Base-by-base conservation (phyloP, 1,140 invertebrate genomes). In the Thaumatotibia leucotreta region DNA sequence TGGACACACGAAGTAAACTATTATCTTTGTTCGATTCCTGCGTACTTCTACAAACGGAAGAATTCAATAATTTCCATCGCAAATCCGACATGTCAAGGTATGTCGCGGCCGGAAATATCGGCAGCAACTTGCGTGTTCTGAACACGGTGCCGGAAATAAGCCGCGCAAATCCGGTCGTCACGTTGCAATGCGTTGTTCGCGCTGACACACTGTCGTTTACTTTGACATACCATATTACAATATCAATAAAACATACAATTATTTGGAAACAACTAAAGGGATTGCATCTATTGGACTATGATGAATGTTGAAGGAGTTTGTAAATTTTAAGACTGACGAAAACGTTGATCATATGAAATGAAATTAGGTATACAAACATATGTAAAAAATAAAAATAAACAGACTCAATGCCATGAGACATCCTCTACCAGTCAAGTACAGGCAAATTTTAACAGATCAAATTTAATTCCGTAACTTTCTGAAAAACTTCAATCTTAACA, bases 41-140 rank as follows among this genome's bases (percentile, higher is more conserved):
- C 4, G 9, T 1, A 20, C 9, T 20, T 45, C 8, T 45, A n/a
- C 9, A 8, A 20, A 11, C 39, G 35, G 14, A 45, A 45, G 14
- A 45, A 45, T 20, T 45, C n/a, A 45, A 17, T 45, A 17, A 45
- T 45, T 45, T 45, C 6, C 11, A 45, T 8, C 17, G 20, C 8
- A 20, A 58, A 58, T 58, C 23, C 52, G 52, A 9, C 52, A 24
- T 58, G 29, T 58, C 6, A 27, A 58, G 52, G 52, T 58, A 58
- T 58, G 11, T 58, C 14, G n/a, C 5, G 6, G 2, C 23, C 24
- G 52, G 24, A 58, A 58, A 58, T 58, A 58, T 58, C 27, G n/a
- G 52, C n/a, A 58, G 27, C 50, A 54, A 27, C 52, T 58, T 27
- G 52, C 52, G 52, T 58, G 52, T 31, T 58, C 52, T n/a, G 50